Base-by-base conservation (phyloP, 2,888 invertebrate genomes). In the Alcis repandata region DNA sequence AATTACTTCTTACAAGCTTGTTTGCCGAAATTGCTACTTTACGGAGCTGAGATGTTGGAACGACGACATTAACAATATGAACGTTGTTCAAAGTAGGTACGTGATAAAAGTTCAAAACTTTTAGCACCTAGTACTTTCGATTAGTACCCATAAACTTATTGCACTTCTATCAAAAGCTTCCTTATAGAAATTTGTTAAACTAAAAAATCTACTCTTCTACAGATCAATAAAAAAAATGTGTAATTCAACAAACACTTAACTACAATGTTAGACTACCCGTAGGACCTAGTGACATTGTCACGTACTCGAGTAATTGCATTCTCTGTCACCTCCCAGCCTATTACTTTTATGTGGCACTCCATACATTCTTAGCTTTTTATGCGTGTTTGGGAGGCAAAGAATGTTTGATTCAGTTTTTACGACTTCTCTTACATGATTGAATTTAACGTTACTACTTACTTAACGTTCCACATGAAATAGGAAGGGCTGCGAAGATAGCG, bases 381-480 rank as follows among this genome's bases (percentile, higher is more conserved):
- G 60, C 57, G 57, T 66, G 65, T 57, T 61, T 41, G 38, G 13
- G 65, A 61, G 40, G 41, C 48, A 41, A 43, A 45, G 59, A 59
- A 64, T 64, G 59, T 66, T 61, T 66, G 65, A 57, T 59, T 60
- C 52, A 27, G 43, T 61, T 66, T 65, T 66, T 60, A 52, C 45
- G 60, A 20, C 45, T 41, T 58, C 52, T 66, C 57, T 53, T 66
- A 64, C 59, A 59, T 64, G 65, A 66, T 65, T 66, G 65, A 66
- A 66, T 66, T 57, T 57, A 60, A 65, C 45, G 38, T 45, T 59
- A 59, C 58, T 59, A 63, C 53, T 63, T 54, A 52, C 62, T 57
- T 53, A 40, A 52, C 48, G 36, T 33, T 20, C 48, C 0, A 32
- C 15, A 32, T 36, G 60, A 4, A 52, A 46, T 52, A 10, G 15